Evolutionary conservation across 2,888 invertebrate genomes (phyloP).

Genomic region (Noctua comes): DNA sequence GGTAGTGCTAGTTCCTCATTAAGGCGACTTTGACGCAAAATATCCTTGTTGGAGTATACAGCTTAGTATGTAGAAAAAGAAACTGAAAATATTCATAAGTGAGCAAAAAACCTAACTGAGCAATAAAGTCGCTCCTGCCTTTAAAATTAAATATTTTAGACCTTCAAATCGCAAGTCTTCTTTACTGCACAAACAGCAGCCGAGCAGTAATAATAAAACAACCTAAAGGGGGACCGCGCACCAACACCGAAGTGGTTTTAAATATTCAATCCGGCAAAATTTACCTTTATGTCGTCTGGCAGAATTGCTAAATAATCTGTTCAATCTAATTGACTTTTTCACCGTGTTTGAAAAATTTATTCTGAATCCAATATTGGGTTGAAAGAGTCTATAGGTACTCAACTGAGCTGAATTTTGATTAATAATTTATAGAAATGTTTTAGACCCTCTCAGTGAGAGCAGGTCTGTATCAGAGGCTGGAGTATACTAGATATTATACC

Average conservation of each 20-base stretch:
- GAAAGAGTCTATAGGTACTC: background rate
- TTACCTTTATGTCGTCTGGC: conserved; percentile 41
- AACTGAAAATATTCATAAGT: background rate
- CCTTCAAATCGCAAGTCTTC: conserved; percentile 1
- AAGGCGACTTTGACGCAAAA: background rate
- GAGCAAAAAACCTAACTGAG: background rate
- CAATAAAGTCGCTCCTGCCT: background rate
- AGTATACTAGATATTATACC: too few species aligned
- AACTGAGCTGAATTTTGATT: background rate
- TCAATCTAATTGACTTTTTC: conserved; percentile 18
- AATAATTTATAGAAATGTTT: too few species aligned
- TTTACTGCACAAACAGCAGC: conserved; percentile 2
- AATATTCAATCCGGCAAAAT: conserved; percentile 50
- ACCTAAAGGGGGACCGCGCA: conserved; percentile 10
- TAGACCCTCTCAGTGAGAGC: too few species aligned
- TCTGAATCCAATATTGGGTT: conserved; percentile 1
- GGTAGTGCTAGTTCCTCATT: background rate
- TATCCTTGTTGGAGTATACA: background rate
- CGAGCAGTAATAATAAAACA: conserved; percentile 48
- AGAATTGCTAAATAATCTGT: conserved; percentile 33
- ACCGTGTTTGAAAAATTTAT: background rate
- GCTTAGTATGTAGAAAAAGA: background rate
- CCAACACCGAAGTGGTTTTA: conserved; percentile 46
- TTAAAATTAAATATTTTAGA: conserved; percentile 11
- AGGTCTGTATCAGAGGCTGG: too few species aligned